Conservation (phyloP, 2,888 invertebrate species). For the Philereme vetulata region DNA sequence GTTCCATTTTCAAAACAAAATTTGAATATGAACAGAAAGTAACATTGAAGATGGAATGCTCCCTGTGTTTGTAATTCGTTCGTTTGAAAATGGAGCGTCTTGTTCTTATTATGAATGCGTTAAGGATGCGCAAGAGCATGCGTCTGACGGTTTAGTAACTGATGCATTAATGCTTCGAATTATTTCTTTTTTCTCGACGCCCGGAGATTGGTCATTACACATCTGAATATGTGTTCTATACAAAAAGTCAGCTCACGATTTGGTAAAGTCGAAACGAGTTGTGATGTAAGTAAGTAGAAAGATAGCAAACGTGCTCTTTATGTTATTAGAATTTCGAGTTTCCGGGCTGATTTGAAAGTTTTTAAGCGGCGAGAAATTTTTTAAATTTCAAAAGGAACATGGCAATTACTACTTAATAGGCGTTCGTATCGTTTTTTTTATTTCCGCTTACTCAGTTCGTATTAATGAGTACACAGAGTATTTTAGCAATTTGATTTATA, state of each 20-base stretch:
- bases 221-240: slow-evolving; percentile 80
- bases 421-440: slow-evolving; percentile 27
- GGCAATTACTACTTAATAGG: slow-evolving; percentile 35
- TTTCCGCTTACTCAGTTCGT: slow-evolving; percentile 24
- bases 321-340: slow-evolving; percentile 75
- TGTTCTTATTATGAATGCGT: slow-evolving; percentile 79
- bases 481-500: no score
- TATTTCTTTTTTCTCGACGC: slow-evolving; percentile 71
- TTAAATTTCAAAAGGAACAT: slow-evolving; percentile 44
- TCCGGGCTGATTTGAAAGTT: slow-evolving; percentile 76
- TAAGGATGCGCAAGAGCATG: slow-evolving; percentile 80
- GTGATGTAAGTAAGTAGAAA: slow-evolving; percentile 77
- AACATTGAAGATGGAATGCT: slow-evolving; percentile 65
- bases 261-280: slow-evolving; percentile 71
- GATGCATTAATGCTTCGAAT: slow-evolving; percentile 81
- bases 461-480: slow-evolving; percentile 1
- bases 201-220: slow-evolving; percentile 82
- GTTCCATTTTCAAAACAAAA: slow-evolving; percentile 62
- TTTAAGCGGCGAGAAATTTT: slow-evolving; percentile 48
- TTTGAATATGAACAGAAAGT: slow-evolving; percentile 73
- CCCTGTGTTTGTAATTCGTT: slow-evolving; percentile 73
- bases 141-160: slow-evolving; percentile 81
- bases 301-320: slow-evolving; percentile 79
- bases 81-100: slow-evolving; percentile 75
- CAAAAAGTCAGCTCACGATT: slow-evolving; percentile 77